These are phyloP conservation scores for Meloidogyne floridensis DNA, from an alignment of 1,140 invertebrate species.

Conservation along the genomic window DNA sequence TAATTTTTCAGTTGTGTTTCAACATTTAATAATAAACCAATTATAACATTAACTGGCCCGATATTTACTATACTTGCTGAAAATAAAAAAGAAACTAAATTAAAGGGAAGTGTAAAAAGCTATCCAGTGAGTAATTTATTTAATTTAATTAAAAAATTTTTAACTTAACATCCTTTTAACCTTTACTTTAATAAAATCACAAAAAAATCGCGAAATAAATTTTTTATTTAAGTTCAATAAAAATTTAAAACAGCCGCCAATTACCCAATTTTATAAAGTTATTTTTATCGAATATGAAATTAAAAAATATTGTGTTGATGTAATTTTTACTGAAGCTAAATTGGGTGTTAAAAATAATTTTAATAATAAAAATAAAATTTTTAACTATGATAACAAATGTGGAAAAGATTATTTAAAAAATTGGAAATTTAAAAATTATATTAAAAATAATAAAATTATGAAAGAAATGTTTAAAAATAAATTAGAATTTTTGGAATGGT, in stretches of 20 bases:
- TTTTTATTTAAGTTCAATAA: background rate
- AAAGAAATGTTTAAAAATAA: background rate
- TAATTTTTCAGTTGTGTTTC: background rate
- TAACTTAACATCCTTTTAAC: too few relatives aligned
- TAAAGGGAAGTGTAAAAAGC: background rate
- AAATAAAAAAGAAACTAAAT: background rate
- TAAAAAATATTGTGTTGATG: conserved; percentile 6
- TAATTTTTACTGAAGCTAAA: conserved; percentile 7
- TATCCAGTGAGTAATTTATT: background rate
- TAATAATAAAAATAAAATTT: background rate
- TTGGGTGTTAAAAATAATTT: background rate
- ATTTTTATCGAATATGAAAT: conserved; percentile 5
- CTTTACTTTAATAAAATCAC: too few relatives aligned
- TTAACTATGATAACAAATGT: background rate
- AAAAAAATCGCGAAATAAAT: too few relatives aligned
- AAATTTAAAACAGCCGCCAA: background rate
- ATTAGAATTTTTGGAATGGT: conserved; percentile 9
- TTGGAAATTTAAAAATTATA: conserved; percentile 1
- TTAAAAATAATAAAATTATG: background rate
- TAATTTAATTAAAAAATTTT: too few relatives aligned
- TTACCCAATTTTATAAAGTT: background rate
- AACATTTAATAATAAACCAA: background rate
- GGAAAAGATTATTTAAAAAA: background rate
- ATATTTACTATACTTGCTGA: background rate
- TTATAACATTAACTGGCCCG: conserved; percentile 1